Percentiles rank a stretch among this genome's conserved stretches.
These are phyloP conservation scores for Pachyseris speciosa DNA, from an alignment of 64 coral and sea anemone species.

Conservation along the genomic window DNA sequence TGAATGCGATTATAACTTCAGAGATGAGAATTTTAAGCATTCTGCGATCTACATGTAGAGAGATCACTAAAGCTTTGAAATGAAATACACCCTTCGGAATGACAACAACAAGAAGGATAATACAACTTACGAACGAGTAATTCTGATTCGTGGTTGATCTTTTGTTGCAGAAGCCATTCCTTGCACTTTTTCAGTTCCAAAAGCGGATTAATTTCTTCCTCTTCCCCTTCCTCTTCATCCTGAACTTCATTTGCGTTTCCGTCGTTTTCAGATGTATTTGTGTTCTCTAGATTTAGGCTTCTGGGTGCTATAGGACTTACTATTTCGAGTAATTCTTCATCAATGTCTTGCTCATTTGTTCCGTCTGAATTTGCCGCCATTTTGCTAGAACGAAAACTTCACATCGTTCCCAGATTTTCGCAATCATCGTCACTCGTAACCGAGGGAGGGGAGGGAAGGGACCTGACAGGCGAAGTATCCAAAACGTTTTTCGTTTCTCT, in stretches of 20 bases:
- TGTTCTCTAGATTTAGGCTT: neutral
- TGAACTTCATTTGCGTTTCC: neutral
- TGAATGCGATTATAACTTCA: too few relatives aligned
- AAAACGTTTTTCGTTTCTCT: neutral
- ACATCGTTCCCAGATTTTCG: conserved; percentile 21
- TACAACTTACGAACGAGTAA: conserved; percentile 75
- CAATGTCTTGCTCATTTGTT: neutral
- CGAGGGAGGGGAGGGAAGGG: neutral
- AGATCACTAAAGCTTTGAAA: neutral
- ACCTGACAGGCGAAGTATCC: neutral
- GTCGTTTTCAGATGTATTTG: neutral
- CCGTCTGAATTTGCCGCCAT: conserved; percentile 92
- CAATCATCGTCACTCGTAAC: neutral
- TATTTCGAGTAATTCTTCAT: neutral
- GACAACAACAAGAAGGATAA: neutral
- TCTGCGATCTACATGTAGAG: neutral
- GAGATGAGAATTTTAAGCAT: too few relatives aligned
- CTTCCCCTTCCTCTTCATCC: neutral
- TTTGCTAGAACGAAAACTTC: conserved; percentile 16
- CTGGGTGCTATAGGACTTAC: neutral
- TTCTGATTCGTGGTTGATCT: conserved; percentile 84
- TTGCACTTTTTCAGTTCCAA: conserved; percentile 62
- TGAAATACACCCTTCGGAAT: neutral
- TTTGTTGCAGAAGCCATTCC: conserved; percentile 69
- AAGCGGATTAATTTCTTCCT: neutral